Conservation (phyloP, 2,113 vertebrate species). For the Pan troglodytes region NHGRI_mPanTro3-v2.1_pri NC_072407.2:105481001-105481500, state of each 20-base stretch:
- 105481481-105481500: background rate
- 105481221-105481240: background rate
- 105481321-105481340: background rate
- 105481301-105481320: background rate
- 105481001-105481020: background rate
- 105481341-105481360: background rate
- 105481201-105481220: background rate
- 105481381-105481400: background rate
- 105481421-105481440: background rate
- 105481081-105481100: background rate
- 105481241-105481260: background rate
- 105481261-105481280: background rate
- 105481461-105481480: background rate
- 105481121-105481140: background rate
- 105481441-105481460: background rate
- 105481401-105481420: background rate
- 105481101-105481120: background rate
- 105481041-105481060: background rate
- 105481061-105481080: background rate
- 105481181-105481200: background rate
- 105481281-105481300: background rate
- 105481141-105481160: background rate
- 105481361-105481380: background rate
- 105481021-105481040: background rate
- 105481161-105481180: background rate